Conservation (phyloP, 2,113 vertebrate genomes). For the Mustelus asterias region DNA sequence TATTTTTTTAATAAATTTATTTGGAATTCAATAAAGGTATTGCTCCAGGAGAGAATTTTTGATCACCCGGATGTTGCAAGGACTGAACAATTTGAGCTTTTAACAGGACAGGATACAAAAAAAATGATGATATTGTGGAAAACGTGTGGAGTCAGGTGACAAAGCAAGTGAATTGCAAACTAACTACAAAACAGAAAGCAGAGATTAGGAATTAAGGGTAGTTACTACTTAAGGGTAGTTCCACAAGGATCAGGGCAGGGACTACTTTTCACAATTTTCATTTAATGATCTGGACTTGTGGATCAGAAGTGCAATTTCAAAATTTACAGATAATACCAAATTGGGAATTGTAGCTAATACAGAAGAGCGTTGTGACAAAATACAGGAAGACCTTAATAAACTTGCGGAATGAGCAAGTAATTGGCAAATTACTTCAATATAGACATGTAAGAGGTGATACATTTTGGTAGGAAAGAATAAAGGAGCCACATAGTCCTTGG, state of each 20-base stretch:
- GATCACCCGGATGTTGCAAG: background rate
- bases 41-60: background rate
- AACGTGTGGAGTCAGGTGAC: background rate
- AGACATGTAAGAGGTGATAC: background rate
- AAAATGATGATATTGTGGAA: background rate
- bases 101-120: background rate
- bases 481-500: background rate
- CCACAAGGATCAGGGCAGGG: background rate
- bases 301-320: background rate
- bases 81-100: background rate
- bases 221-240: background rate
- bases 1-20: background rate
- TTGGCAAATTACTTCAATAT: slow-evolving; percentile 5
- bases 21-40: background rate
- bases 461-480: background rate
- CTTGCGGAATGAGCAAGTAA: background rate
- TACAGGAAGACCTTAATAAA: background rate
- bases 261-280: background rate
- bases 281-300: background rate
- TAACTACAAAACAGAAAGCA: background rate
- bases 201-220: background rate
- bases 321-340: background rate
- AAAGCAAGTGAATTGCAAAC: background rate
- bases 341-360: background rate
- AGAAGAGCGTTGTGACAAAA: background rate